Percentiles rank a stretch among this genome's conserved stretches.
These are phyloP conservation scores for Folsomia candida DNA, from an alignment of 2,888 invertebrate genomes.

Conservation along the genomic window DNA sequence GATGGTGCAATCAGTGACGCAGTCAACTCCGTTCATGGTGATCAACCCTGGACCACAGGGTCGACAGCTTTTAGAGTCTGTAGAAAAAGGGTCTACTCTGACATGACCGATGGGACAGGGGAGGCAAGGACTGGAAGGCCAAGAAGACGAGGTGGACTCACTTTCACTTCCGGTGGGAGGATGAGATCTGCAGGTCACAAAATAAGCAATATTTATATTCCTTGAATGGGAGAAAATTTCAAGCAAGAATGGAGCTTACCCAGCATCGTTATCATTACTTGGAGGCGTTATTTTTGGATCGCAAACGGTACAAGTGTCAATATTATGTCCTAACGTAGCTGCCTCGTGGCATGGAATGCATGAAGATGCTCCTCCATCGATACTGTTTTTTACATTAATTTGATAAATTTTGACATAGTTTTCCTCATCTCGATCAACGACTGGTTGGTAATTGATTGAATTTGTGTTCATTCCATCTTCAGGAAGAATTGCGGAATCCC, in stretches of 20 bases:
- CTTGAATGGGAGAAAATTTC: too few species aligned
- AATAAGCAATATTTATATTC: too few species aligned
- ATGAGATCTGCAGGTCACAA: too few species aligned
- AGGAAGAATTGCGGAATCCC: too few species aligned
- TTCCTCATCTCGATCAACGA: slow-evolving; percentile 38
- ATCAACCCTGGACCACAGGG: slow-evolving; percentile 58
- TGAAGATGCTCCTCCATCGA: slow-evolving; percentile 59
- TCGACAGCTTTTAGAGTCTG: slow-evolving; percentile 55
- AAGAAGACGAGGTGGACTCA: background rate
- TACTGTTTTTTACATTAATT: slow-evolving; percentile 60
- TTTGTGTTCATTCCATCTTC: background rate
- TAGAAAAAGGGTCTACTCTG: slow-evolving; percentile 53
- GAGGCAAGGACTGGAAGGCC: slow-evolving; percentile 53
- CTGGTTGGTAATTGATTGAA: background rate
- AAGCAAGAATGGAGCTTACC: slow-evolving; percentile 38
- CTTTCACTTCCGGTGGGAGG: background rate
- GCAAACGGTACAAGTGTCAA: background rate
- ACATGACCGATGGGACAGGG: slow-evolving; percentile 56
- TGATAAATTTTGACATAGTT: slow-evolving; percentile 58
- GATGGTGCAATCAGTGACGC: slow-evolving; percentile 56
- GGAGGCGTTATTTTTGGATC: background rate
- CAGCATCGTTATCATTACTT: too few species aligned
- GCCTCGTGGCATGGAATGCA: slow-evolving; percentile 58
- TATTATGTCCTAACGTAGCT: background rate
- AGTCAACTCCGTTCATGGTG: slow-evolving; percentile 54